Evolutionary conservation across 30 jellyfish, hydroid and myxozoan genomes (phyloP).

Genomic region (Catostylus mosaicus): DNA sequence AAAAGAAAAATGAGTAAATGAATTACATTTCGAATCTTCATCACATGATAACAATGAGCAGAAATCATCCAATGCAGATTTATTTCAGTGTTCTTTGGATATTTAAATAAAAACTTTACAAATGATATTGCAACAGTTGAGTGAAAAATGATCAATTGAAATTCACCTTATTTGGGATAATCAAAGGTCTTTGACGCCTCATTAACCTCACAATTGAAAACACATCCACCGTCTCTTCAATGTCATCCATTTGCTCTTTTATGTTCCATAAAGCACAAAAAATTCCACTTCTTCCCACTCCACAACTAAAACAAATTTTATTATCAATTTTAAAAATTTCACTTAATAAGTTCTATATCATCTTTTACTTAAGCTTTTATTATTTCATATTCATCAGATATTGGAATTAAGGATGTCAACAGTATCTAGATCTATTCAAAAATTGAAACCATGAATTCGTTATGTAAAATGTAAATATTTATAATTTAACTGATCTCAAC

Average conservation of each 20-base stretch:
- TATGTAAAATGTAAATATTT: no score
- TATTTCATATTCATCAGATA: no score
- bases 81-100: no score
- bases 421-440: no score
- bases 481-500: no score
- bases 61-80: no score
- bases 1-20: not conserved
- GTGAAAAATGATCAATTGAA: not conserved
- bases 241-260: slow-evolving; percentile 90
- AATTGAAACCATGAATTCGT: no score
- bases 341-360: no score
- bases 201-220: slow-evolving; percentile 71
- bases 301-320: slow-evolving; percentile 64
- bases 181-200: slow-evolving; percentile 77
- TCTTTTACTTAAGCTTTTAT: no score
- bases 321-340: no score
- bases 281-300: slow-evolving; percentile 91
- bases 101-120: not conserved
- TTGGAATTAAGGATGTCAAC: no score
- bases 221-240: slow-evolving; percentile 80
- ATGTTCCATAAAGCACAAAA: slow-evolving; percentile 68
- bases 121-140: not conserved
- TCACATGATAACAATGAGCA: no score
- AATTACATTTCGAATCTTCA: not conserved
- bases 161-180: slow-evolving; percentile 73